Evolutionary conservation across 2,888 invertebrate genomes (phyloP).

Genomic region (Xestia ashworthii): DNA sequence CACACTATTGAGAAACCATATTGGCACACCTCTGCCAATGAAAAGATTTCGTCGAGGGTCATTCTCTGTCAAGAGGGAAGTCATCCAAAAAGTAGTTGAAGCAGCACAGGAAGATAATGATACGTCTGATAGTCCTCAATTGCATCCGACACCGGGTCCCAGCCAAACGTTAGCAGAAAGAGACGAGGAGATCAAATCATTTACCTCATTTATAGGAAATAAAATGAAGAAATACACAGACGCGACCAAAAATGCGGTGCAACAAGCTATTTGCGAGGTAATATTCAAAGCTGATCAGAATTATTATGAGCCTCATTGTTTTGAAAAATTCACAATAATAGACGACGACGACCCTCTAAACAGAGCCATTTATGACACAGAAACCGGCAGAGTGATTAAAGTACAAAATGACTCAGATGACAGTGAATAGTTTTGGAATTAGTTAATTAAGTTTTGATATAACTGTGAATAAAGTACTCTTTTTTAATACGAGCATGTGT

Average conservation of each 20-base stretch:
- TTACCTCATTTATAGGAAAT: slow-evolving; percentile 73
- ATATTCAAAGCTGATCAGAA: slow-evolving; percentile 77
- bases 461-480: slow-evolving; percentile 46
- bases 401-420: slow-evolving; percentile 59
- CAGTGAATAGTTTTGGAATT: slow-evolving; percentile 51
- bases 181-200: slow-evolving; percentile 74
- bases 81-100: slow-evolving; percentile 21
- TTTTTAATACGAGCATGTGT: slow-evolving; percentile 11
- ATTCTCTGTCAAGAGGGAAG: slow-evolving; percentile 32
- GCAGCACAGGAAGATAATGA: slow-evolving; percentile 21
- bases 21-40: slow-evolving; percentile 35
- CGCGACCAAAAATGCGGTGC: slow-evolving; percentile 72
- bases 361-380: slow-evolving; percentile 41
- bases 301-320: slow-evolving; percentile 63
- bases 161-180: slow-evolving; percentile 57
- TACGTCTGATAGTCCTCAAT: slow-evolving; percentile 2
- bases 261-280: slow-evolving; percentile 76
- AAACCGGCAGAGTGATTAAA: slow-evolving; percentile 54
- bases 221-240: slow-evolving; percentile 77
- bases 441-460: slow-evolving; percentile 29
- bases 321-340: slow-evolving; percentile 61
- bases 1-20: slow-evolving; percentile 46
- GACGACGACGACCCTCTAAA: slow-evolving; percentile 61
- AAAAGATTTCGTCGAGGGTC: slow-evolving; percentile 31
- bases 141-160: slow-evolving; percentile 42